phyloP scores from a whole-genome alignment of 2,113 vertebrate species.

The Nesogale talazaci region DNA sequence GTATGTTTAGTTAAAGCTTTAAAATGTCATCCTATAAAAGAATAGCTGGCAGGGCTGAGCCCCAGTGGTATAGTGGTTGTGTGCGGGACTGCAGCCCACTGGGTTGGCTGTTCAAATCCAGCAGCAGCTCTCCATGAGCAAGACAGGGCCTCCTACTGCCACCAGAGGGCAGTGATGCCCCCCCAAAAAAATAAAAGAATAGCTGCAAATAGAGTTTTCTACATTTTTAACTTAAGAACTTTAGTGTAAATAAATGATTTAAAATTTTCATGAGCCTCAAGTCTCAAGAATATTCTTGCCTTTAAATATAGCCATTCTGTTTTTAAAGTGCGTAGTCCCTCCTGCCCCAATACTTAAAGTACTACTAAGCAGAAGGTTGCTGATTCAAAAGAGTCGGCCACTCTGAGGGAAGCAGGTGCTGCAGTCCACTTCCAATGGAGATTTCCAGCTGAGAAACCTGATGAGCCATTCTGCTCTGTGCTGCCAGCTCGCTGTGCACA shows the following conservation, averaged over 20 bases:
- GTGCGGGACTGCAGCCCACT: no score
- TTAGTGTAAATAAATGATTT: slow-evolving; percentile 24
- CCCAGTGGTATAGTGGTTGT: no score
- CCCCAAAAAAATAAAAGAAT: background rate
- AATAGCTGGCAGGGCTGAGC: no score
- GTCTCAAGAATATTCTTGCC: background rate
- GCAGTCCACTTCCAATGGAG: background rate
- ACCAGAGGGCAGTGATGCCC: no score
- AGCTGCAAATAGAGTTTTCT: background rate
- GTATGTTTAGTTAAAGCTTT: slow-evolving; percentile 15
- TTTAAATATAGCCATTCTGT: slow-evolving; percentile 27
- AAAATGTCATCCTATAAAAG: background rate
- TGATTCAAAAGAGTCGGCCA: background rate
- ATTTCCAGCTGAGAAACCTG: background rate
- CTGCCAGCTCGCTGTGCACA: no score
- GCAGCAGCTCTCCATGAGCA: no score
- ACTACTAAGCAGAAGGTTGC: background rate
- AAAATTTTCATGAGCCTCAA: background rate
- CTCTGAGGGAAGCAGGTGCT: background rate
- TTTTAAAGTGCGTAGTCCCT: background rate
- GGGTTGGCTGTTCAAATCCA: no score
- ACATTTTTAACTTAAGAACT: slow-evolving; percentile 37
- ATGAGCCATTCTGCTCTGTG: background rate
- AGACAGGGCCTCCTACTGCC: no score
- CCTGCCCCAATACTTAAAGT: background rate